phyloP scores from a whole-genome alignment of 2,888 invertebrate species.

The Phyllotreta striolata region DNA sequence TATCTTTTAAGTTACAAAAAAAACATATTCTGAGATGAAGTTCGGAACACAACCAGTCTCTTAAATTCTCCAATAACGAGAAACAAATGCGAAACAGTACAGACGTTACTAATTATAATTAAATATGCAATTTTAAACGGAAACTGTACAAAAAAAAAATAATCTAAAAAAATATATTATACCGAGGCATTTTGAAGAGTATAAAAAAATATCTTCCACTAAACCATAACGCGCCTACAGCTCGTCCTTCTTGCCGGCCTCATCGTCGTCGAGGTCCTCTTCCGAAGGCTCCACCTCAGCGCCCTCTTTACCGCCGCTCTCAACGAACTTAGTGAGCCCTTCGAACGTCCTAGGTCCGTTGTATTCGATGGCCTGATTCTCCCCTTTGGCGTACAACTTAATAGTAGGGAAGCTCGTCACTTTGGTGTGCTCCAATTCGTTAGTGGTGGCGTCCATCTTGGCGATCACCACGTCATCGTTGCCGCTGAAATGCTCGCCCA shows the following conservation, averaged over 20 bases:
- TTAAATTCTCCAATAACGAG: conserved; percentile 46
- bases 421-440: conserved; percentile 96
- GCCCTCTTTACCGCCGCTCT: conserved; percentile 85
- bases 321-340: conserved; percentile 92
- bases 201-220: conserved; percentile 15
- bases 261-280: conserved; percentile 74
- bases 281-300: conserved; percentile 71
- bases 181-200: conserved; percentile 13
- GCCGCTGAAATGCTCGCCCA: conserved; percentile 84
- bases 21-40: conserved; percentile 18
- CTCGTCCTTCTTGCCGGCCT: conserved; percentile 78
- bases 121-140: conserved; percentile 24
- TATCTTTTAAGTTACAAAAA: conserved; percentile 20
- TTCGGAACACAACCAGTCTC: conserved; percentile 52
- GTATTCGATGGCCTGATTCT: conserved; percentile 89
- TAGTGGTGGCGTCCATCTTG: conserved; percentile 98
- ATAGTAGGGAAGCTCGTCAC: conserved; percentile 95
- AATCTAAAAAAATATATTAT: conserved; percentile 24
- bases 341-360: conserved; percentile 95
- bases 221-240: conserved; percentile 68
- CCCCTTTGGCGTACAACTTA: conserved; percentile 92
- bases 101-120: conserved; percentile 16
- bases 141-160: conserved; percentile 26
- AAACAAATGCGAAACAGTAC: conserved; percentile 13
- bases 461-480: conserved; percentile 87